Percentiles rank a stretch among this genome's conserved stretches.
These are phyloP conservation scores for Zaprionus ghesquierei DNA, from an alignment of 1,140 invertebrate genomes.

Conservation along the genomic window DNA sequence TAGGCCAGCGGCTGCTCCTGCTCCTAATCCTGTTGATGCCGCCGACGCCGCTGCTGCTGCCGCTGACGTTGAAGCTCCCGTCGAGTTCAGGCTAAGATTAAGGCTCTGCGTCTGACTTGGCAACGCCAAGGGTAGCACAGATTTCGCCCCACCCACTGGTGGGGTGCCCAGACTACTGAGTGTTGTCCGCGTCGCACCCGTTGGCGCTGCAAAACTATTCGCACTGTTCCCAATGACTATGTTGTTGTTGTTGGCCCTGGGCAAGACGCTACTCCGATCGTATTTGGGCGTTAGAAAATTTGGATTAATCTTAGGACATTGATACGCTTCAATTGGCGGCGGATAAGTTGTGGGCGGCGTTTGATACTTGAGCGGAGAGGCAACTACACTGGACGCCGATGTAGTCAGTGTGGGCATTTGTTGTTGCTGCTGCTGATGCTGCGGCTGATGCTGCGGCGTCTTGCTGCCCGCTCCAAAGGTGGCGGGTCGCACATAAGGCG, in stretches of 20 bases:
- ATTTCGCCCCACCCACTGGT: conserved; percentile 1
- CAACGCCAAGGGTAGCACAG: conserved; percentile 22
- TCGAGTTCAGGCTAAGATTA: conserved; percentile 41
- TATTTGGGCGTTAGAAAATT: conserved; percentile 81
- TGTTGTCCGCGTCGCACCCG: background rate
- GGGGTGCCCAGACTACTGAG: conserved; percentile 23
- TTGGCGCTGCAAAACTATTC: conserved; percentile 11
- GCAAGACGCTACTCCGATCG: conserved; percentile 57
- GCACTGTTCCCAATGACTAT: conserved; percentile 3
- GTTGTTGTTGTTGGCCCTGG: conserved; percentile 49
- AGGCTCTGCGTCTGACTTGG: conserved; percentile 45
- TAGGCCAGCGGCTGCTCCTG: background rate
- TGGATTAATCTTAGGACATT: conserved; percentile 80
- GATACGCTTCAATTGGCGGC: conserved; percentile 80
- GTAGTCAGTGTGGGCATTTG: conserved; percentile 11
- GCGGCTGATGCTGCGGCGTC: conserved; percentile 54
- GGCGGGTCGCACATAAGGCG: conserved; percentile 57
- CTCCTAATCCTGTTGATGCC: conserved; percentile 2
- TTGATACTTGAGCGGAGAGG: conserved; percentile 72
- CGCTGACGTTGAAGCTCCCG: conserved; percentile 56
- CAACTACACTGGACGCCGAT: background rate
- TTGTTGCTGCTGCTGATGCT: conserved; percentile 2
- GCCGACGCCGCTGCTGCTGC: conserved; percentile 47
- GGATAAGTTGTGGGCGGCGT: conserved; percentile 78
- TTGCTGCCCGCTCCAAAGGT: conserved; percentile 54